Base-by-base conservation (phyloP, 2,113 vertebrate species). In the Gadus macrocephalus region DNA sequence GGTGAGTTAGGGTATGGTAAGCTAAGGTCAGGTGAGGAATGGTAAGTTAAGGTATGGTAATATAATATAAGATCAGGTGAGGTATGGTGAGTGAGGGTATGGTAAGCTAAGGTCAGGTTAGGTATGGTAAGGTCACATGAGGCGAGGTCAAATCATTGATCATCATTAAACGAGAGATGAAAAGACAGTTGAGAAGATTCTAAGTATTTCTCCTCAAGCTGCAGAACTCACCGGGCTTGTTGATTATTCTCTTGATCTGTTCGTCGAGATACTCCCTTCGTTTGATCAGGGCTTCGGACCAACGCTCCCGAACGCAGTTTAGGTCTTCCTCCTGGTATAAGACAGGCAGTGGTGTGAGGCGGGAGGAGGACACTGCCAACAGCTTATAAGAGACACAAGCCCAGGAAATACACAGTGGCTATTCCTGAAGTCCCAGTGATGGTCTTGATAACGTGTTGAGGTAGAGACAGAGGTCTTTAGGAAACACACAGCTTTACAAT, bases 181-280 rank as follows among this genome's bases (percentile, higher is more conserved):
- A n/a, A 9, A 20, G 20, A 20, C 8, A 20, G 19, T 20, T 7
- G 22, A 22, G 22, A 62, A n/a, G 7, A 12, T 20, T n/a, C 59
- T n/a, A 61, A 25, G 22, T 9, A 19, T 1, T 61, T 19, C 2
- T 3, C 59, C 0, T 19, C n/a, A 20, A 22, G 59, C 17, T 27
- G 8, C 3, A 2, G 1, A 7, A 69, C 84, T 65, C 56, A 97
- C 97, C 97, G 78, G 93, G 92, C 73, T 98, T 98, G 85, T 96
- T 95, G 87, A 95, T 97, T 88, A 99, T 95, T 89, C 95, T 98
- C 82, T 98, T 95, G 80, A 99, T 98, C 86, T 99, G 97, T 62
- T 98, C 95, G 38, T 98, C 96, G 61, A 99, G 92, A 78, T 99
- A 99, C 71, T 96, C 95, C 71, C 94, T 92, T 1, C 97, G 94